These are phyloP conservation scores for Cyprinodon diabolis DNA, from an alignment of 2,797 vertebrate genomes.

Conservation along the genomic window DNA sequence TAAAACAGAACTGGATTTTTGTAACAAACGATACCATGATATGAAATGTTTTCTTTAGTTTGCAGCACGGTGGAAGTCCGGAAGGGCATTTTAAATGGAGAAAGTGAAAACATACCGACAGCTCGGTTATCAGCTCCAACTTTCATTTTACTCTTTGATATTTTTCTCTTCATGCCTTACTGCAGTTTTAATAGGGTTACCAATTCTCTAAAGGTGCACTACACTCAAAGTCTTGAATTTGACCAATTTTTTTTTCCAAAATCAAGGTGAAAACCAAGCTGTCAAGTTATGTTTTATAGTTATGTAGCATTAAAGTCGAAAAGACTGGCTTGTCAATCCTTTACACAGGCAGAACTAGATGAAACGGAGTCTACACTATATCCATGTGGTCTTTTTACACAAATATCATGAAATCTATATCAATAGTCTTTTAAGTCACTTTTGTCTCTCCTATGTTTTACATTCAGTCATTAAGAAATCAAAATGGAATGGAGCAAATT, in stretches of 20 bases:
- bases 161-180: background rate
- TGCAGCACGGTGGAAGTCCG: conserved; percentile 23
- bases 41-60: conserved; percentile 28
- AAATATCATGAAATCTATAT: conserved; percentile 32
- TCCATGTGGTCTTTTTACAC: conserved; percentile 25
- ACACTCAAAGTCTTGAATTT: background rate
- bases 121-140: conserved; percentile 46
- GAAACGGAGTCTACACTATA: conserved; percentile 17
- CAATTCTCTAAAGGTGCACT: conserved; percentile 21
- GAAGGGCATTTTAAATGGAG: conserved; percentile 35
- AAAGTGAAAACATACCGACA: conserved; percentile 42
- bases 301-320: conserved; percentile 2
- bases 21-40: conserved; percentile 25
- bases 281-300: conserved; percentile 28
- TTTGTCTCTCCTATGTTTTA: conserved; percentile 36
- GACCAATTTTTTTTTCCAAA: conserved; percentile 5
- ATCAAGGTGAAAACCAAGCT: conserved; percentile 30
- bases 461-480: conserved; percentile 31
- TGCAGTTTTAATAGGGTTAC: conserved; percentile 26
- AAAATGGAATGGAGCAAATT: conserved; percentile 50
- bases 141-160: conserved; percentile 9
- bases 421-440: conserved; percentile 33
- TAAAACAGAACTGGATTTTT: conserved; percentile 41
- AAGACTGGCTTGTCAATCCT: conserved; percentile 24
- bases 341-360: conserved; percentile 9